Base-by-base conservation (phyloP, 2,797 vertebrate genomes). In the Staurois parvus region DNA sequence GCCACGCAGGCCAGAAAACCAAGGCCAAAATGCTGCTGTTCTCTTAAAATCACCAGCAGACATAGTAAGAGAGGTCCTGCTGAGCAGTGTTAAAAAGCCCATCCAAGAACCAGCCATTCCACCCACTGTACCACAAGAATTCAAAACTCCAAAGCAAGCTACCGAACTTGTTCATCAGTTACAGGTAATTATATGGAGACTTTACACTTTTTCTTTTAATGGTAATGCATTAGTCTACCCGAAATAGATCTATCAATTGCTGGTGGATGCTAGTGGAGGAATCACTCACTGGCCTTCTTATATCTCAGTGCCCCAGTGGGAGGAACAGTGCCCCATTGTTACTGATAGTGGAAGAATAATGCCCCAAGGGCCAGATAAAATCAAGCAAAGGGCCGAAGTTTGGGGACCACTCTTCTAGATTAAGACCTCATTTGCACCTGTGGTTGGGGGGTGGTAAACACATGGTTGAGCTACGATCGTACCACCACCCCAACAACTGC, bases 21-120 rank as follows among this genome's bases (percentile, higher is more conserved):
- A 48, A 26, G 82, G 87, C n/a, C 72, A 87, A 19, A 87, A 83
- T 0, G 85, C 88, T 52, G 94, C 93, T 0, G 7, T 96, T 1
- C 84, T 95, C 79, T 96, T 95, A 90, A 97, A 96, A 84, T 98
- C 98, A 0, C 97, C 97, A 0, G 97, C 96, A 0, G 97, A 98
- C 76, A 97, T 97, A 2, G 96, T 97, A 0, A 95, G 89, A 32
- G 97, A 97, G 87, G 96, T 97, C 19, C 91, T 98, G 34, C 83
- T 96, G 86, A 95, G 94, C 89, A 92, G 90, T 0, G 66, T 89
- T 0, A 94, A 96, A 0, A 89, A 88, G 0, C 52, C 64, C 1
- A 42, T 72, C 0, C 67, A 28, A 0, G 86, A 87, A 26, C 64
- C 82, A 11, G 0, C 79, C 13, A 87, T 83, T 30, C 4, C 88